A percentile compares a stretch with the other conserved stretches of the same genome.
These are phyloP conservation scores for Gnathonemus longibarbis DNA, from an alignment of 2,113 vertebrate species.

Conservation along the genomic window DNA sequence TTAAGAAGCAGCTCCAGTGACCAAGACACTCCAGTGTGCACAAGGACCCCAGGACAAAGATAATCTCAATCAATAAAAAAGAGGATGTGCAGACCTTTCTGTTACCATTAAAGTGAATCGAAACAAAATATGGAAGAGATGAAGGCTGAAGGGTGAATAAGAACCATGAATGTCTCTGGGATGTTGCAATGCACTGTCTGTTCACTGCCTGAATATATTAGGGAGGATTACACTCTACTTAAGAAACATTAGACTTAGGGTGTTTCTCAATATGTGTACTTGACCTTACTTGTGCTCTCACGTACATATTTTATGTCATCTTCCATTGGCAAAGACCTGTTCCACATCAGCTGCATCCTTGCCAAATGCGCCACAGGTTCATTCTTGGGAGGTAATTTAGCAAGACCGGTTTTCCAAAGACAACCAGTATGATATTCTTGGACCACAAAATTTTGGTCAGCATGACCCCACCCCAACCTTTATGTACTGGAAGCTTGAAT, in stretches of 20 bases:
- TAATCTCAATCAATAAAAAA: neutral
- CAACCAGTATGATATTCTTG: neutral
- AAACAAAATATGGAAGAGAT: neutral
- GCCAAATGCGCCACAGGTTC: neutral
- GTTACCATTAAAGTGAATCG: neutral
- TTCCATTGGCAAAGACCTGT: neutral
- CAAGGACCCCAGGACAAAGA: neutral
- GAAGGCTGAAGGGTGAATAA: neutral
- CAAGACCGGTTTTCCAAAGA: neutral
- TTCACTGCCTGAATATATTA: neutral
- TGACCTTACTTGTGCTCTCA: neutral
- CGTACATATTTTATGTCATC: neutral
- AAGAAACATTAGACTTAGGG: neutral
- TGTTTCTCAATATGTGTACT: neutral
- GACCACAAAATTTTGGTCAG: neutral
- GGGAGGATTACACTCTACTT: neutral
- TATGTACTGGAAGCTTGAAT: neutral
- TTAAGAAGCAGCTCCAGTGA: neutral
- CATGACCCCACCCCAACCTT: neutral
- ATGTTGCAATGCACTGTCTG: neutral
- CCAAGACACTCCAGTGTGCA: neutral
- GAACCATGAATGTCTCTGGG: neutral
- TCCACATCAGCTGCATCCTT: neutral
- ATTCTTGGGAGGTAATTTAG: neutral
- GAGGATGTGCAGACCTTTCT: neutral